Evolutionary conservation across 2,113 vertebrate species (phyloP).

Genomic region (Protobothrops flavoviridis): DNA sequence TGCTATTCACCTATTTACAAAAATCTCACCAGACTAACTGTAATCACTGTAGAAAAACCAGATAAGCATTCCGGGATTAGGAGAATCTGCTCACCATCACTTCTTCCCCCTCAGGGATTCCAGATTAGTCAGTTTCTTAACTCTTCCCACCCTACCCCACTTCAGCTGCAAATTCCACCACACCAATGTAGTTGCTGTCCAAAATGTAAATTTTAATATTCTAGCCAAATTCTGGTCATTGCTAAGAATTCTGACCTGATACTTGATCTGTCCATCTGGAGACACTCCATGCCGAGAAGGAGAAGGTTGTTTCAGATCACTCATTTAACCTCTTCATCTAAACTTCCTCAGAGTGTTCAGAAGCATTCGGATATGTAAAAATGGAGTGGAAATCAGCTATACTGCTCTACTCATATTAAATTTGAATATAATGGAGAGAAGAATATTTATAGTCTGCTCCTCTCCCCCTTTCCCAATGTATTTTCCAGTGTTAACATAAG

Average conservation of each 20-base stretch:
- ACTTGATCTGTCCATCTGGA: neutral
- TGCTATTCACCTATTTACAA: neutral
- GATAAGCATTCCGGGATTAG: neutral
- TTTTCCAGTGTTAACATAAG: neutral
- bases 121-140: neutral
- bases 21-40: neutral
- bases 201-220: neutral
- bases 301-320: neutral
- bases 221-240: neutral
- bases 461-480: no score
- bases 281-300: neutral
- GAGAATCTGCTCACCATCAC: neutral
- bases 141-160: neutral
- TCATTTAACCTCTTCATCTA: neutral
- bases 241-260: neutral
- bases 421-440: neutral
- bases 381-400: neutral
- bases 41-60: neutral
- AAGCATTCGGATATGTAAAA: neutral
- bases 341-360: neutral
- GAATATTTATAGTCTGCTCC: neutral
- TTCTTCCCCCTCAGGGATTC: neutral
- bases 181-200: neutral
- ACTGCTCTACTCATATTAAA: neutral
- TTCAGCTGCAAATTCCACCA: neutral